phyloP scores from a whole-genome alignment of 2,797 vertebrate species.

The Sebastes flavidus region DNA sequence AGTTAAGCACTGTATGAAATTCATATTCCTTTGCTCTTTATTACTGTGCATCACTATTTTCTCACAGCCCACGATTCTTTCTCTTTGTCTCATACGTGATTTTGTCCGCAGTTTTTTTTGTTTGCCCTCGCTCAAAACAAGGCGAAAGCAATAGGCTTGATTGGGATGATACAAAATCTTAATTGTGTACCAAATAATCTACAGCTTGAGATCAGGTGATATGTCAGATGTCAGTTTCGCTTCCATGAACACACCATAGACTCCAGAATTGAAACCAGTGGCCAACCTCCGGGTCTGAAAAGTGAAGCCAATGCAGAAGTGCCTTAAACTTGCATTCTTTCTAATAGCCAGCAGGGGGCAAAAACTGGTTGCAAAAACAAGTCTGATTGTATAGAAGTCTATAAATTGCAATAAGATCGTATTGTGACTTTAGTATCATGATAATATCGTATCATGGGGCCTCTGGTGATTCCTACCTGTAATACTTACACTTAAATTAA shows the following conservation, averaged over 20 bases:
- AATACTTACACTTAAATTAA: fast-evolving
- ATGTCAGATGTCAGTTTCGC: background rate
- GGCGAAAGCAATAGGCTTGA: too few species aligned
- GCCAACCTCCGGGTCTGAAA: fast-evolving
- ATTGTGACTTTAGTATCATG: fast-evolving
- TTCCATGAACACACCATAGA: background rate
- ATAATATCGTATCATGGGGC: too few species aligned
- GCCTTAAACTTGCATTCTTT: too few species aligned
- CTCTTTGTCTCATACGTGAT: background rate
- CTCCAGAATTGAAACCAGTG: background rate
- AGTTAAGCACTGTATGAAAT: conserved; percentile 43
- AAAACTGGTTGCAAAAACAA: too few species aligned
- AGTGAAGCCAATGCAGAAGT: too few species aligned
- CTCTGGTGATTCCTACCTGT: too few species aligned
- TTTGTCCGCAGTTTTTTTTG: background rate
- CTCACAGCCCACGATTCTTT: background rate
- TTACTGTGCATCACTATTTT: conserved; percentile 20
- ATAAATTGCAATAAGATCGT: too few species aligned
- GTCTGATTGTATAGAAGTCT: too few species aligned
- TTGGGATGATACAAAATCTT: background rate
- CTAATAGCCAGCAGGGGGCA: too few species aligned
- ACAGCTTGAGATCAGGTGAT: background rate
- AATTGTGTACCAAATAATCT: background rate
- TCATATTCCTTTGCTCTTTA: conserved; percentile 6
- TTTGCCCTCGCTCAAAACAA: background rate